These are phyloP conservation scores for Clusia tigrina DNA, from an alignment of 2,888 invertebrate genomes.

Conservation along the genomic window DNA sequence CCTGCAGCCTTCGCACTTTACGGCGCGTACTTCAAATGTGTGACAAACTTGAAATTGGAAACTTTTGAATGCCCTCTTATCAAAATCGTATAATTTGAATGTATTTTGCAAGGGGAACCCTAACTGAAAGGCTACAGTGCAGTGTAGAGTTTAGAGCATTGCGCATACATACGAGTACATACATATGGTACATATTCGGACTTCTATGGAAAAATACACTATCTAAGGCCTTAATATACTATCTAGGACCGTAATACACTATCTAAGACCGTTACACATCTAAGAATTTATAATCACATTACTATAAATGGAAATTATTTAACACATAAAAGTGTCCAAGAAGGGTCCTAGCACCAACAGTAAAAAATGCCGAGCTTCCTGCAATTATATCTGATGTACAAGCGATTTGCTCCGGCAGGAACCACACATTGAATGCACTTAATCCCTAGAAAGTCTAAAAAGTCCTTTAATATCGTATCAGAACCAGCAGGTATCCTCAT, in stretches of 20 bases:
- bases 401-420: conserved; percentile 5
- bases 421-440: conserved; percentile 28
- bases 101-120: conserved; percentile 57
- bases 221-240: too few relatives aligned
- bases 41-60: conserved; percentile 61
- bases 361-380: background rate
- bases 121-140: too few relatives aligned
- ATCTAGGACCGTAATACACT: background rate
- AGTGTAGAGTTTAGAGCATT: too few relatives aligned
- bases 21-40: conserved; percentile 42
- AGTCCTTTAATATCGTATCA: conserved; percentile 14
- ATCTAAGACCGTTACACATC: too few relatives aligned
- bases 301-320: too few relatives aligned
- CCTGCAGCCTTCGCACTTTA: conserved; percentile 24
- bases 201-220: too few relatives aligned
- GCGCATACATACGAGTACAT: too few relatives aligned
- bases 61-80: conserved; percentile 62
- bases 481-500: conserved; percentile 1
- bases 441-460: conserved; percentile 1
- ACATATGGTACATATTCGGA: too few relatives aligned
- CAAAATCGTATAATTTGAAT: conserved; percentile 63
- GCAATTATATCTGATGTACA: conserved; percentile 8
- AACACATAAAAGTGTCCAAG: background rate
- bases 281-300: too few relatives aligned
- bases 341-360: background rate